phyloP scores from a whole-genome alignment of 1,140 invertebrate genomes.

The Episyrphus balteatus region DNA sequence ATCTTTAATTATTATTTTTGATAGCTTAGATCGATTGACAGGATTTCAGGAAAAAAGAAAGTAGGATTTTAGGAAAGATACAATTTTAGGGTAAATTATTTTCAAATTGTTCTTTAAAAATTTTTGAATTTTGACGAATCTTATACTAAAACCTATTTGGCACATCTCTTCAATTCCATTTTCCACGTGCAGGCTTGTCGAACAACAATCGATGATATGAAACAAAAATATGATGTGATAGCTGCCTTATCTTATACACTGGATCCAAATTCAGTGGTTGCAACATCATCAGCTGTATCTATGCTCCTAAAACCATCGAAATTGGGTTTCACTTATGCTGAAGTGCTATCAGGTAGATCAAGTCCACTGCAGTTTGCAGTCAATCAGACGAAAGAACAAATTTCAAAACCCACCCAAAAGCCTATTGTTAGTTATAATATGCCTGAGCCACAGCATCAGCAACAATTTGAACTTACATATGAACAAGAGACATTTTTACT shows the following conservation, averaged over 20 bases:
- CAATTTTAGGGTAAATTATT: no score
- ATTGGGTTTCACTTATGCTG: constrained; percentile 41
- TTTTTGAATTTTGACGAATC: no score
- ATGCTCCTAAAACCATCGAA: constrained; percentile 34
- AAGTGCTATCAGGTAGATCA: constrained; percentile 35
- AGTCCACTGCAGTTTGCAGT: constrained; percentile 28
- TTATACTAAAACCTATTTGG: constrained; percentile 28
- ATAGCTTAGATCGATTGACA: no score
- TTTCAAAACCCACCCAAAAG: constrained; percentile 13
- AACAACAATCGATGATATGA: constrained; percentile 49
- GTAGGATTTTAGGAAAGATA: no score
- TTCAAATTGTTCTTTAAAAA: no score
- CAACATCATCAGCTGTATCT: constrained; percentile 33
- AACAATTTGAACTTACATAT: constrained; percentile 5
- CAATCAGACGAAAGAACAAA: constrained; percentile 5
- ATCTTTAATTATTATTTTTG: no score
- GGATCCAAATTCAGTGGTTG: constrained; percentile 57
- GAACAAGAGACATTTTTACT: no score
- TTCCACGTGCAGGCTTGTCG: constrained; percentile 60
- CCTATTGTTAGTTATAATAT: constrained; percentile 9
- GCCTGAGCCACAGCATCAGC: constrained; percentile 8
- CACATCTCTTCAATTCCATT: constrained; percentile 27
- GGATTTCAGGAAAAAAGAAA: no score
- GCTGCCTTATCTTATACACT: constrained; percentile 54
- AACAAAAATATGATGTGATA: constrained; percentile 54